Evolutionary conservation across 2,113 vertebrate species (phyloP).

Genomic region (Neolamprologus longior): DNA sequence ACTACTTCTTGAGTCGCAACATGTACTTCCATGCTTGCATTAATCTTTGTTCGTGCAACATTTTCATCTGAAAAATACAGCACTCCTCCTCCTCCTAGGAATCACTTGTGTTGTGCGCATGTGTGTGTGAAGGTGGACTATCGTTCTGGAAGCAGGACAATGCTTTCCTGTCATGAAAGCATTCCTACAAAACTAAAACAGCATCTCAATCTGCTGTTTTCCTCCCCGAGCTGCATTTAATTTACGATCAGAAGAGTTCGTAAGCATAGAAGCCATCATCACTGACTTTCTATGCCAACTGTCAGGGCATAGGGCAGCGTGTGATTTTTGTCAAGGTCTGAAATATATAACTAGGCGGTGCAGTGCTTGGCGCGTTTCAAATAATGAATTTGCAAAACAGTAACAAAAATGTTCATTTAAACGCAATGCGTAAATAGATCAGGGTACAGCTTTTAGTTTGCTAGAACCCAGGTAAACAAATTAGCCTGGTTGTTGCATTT

Average conservation of each 20-base stretch:
- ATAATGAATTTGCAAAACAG: too few species aligned
- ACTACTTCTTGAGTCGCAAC: neutral
- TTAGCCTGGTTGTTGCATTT: neutral
- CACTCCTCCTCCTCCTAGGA: neutral
- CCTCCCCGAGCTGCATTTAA: neutral
- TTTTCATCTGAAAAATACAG: neutral
- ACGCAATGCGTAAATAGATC: neutral
- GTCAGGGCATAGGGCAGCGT: neutral
- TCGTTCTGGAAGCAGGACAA: neutral
- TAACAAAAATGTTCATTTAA: neutral
- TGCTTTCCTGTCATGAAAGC: conserved; percentile 5
- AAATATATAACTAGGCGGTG: neutral
- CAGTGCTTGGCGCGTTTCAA: too few species aligned
- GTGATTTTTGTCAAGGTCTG: neutral
- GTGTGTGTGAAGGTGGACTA: neutral
- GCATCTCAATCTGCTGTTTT: conserved; percentile 5
- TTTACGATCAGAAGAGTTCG: conserved; percentile 28
- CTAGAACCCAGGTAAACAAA: neutral
- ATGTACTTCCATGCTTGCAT: neutral
- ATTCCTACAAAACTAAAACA: conserved; percentile 34
- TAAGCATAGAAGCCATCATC: neutral
- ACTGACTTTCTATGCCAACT: neutral
- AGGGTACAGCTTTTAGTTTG: neutral
- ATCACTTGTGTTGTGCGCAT: neutral
- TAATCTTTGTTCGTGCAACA: neutral